Conservation (phyloP, 2,888 invertebrate species). For the Ormyrus labotus region DNA sequence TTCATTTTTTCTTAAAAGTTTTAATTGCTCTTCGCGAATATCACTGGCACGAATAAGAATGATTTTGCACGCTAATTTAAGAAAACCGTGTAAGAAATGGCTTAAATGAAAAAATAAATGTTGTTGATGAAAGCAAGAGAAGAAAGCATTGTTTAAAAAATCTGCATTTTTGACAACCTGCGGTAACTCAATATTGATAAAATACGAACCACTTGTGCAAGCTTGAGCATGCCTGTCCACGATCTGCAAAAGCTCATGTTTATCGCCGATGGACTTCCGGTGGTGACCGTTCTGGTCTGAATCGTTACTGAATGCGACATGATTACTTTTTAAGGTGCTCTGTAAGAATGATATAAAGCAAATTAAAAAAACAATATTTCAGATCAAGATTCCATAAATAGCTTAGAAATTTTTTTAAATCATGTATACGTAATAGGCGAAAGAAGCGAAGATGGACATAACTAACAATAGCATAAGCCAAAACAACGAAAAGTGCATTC, state of each 20-base stretch:
- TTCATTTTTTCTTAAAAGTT: not conserved
- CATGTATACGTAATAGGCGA: too few relatives aligned
- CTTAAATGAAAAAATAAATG: not conserved
- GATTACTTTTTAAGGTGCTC: conserved; percentile 39
- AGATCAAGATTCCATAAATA: too few relatives aligned
- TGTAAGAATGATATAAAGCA: too few relatives aligned
- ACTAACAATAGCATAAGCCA: too few relatives aligned
- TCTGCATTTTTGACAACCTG: too few relatives aligned
- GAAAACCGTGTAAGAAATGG: not conserved
- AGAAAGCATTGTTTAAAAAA: too few relatives aligned
- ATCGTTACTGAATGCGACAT: conserved; percentile 95
- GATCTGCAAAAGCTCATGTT: conserved; percentile 90
- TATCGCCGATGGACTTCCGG: conserved; percentile 85
- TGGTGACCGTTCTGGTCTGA: conserved; percentile 84
- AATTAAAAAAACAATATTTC: too few relatives aligned
- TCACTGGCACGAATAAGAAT: conserved; percentile 23
- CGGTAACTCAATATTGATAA: not conserved
- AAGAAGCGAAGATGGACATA: too few relatives aligned
- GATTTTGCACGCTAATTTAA: not conserved
- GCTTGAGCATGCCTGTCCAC: conserved; percentile 87
- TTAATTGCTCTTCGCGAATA: not conserved
- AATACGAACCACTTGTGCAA: conserved; percentile 84
- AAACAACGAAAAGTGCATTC: not conserved
- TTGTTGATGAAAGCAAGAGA: not conserved
- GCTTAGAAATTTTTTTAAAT: too few relatives aligned